These are phyloP conservation scores for Amblyornis subalaris DNA, from an alignment of 2,113 vertebrate genomes.

Conservation along the genomic window DNA sequence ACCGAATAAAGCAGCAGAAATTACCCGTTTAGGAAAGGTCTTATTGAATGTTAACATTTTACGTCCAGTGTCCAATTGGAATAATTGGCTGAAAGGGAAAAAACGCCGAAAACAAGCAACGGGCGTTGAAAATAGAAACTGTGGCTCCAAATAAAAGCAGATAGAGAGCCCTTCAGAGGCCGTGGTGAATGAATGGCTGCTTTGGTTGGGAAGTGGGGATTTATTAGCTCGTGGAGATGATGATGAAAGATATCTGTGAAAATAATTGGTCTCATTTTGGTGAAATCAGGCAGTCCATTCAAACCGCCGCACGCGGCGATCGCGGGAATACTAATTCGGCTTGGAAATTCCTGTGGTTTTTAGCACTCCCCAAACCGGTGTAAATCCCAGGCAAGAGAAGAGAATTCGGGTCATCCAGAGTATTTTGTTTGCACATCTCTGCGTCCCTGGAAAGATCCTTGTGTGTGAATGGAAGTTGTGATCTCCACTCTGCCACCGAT, in stretches of 20 bases:
- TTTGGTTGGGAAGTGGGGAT: background rate
- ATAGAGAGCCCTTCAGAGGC: background rate
- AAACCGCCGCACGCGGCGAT: background rate
- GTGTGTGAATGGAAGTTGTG: accelerated
- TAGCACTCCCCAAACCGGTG: background rate
- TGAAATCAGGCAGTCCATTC: constrained; percentile 21
- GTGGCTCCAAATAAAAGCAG: constrained; percentile 19
- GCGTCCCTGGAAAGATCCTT: accelerated
- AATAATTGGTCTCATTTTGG: constrained; percentile 42
- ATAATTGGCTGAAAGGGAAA: constrained; percentile 20
- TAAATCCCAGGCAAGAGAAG: background rate
- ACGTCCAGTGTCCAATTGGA: background rate
- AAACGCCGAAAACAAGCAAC: background rate
- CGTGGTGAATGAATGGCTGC: background rate
- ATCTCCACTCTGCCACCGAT: accelerated
- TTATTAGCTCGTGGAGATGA: constrained; percentile 19
- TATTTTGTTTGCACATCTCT: accelerated
- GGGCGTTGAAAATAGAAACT: background rate
- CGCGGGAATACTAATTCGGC: background rate
- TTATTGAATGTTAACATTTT: background rate
- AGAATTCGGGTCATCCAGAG: background rate
- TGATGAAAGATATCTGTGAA: background rate
- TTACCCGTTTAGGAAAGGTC: background rate
- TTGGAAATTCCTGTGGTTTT: background rate
- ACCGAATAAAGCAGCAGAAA: background rate